Evolutionary conservation across 2,113 vertebrate genomes (phyloP).

Genomic region (Polyodon spathula): DNA sequence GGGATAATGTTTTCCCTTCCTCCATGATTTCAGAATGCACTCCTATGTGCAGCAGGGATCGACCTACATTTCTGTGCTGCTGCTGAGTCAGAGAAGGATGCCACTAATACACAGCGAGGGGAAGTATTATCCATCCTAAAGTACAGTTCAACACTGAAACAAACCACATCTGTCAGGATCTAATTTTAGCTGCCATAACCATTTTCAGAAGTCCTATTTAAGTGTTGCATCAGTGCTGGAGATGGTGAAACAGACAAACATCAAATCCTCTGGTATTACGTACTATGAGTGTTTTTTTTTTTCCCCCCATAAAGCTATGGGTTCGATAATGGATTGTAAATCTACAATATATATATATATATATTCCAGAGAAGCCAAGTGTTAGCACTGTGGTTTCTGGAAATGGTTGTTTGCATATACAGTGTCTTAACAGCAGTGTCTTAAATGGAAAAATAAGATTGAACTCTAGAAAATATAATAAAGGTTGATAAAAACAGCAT

Average conservation of each 20-base stretch:
- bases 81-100: conserved; percentile 25
- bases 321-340: too few species aligned
- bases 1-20: not conserved
- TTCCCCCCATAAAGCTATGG: too few species aligned
- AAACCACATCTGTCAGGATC: conserved; percentile 5
- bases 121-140: not conserved
- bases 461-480: too few species aligned
- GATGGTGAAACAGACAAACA: not conserved
- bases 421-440: too few species aligned
- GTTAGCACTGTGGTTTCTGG: too few species aligned
- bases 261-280: not conserved
- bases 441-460: too few species aligned
- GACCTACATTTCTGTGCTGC: conserved; percentile 22
- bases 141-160: conserved; percentile 1
- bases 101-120: not conserved
- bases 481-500: too few species aligned
- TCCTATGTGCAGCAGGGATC: conserved; percentile 13
- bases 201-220: not conserved
- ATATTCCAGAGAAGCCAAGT: too few species aligned
- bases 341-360: conserved; percentile 1
- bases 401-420: too few species aligned
- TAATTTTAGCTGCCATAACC: conserved; percentile 16
- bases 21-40: conserved; percentile 2
- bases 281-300: conserved; percentile 11
- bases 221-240: not conserved